Evolutionary conservation across 2,113 vertebrate species (phyloP), one percentile per base, ranked within the genome.

Genomic region (Oriolus oriolus): DNA sequence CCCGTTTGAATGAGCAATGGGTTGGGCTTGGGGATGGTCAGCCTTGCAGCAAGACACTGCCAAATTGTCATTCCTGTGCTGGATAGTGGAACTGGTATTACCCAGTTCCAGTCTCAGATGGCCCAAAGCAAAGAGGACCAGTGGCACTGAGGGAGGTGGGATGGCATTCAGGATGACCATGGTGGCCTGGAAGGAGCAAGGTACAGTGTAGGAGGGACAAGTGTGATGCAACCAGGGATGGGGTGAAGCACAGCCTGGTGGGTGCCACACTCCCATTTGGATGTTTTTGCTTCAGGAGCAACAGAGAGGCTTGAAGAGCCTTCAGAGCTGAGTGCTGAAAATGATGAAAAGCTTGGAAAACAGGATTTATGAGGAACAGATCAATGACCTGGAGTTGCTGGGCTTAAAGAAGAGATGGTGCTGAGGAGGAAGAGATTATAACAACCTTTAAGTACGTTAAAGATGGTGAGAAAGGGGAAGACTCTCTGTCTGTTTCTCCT

Each of bases 391-490:
- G 39, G 44, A 19, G 30, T 1, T 82, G 44, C 17, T 65, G 37
- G 60, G 11, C 22, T 76, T 69, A 22, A 66, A 52, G 47, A 37
- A 21, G 30, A 75, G 71, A 61, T 63, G 41, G 13, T n/a, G 24
- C 21, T 28, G 41, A 15, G 21, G 13, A 49, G 31, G 17, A 88
- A 61, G 52, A 45, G 37, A 10, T 79, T 33, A 2, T 10, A 35
- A 31, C 35, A 52, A 12, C 23, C 5, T 75, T 56, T 23, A 49
- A 14, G 20, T 11, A 39, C 0, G 0, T 19, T 57, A n/a, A 56
- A 57, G 49, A 11, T 16, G 13, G 23, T 61, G 73, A 56, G 31
- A 35, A 66, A 70, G 1, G 18, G 31, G 26, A 71, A n/a, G 47
- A 22, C 27, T 60, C 21, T 31, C 7, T 61, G 7, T 53, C 35